A percentile compares a stretch with the other conserved stretches of the same genome.
phyloP scores from a whole-genome alignment of 2,888 invertebrate species.

The Dorcus hopei region DNA sequence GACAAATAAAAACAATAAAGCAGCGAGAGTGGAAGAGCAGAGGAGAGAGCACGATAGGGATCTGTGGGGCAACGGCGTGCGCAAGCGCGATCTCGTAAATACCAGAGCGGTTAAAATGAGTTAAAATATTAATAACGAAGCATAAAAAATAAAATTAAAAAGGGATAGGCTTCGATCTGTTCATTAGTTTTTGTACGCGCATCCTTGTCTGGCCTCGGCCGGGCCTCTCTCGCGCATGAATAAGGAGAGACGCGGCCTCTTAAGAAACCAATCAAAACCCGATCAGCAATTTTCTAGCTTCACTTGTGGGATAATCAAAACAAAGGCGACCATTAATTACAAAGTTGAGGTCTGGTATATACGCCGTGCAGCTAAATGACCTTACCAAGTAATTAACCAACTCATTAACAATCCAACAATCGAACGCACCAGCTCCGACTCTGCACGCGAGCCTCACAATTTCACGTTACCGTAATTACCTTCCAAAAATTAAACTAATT shows the following conservation, averaged over 20 bases:
- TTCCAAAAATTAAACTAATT: too few relatives aligned
- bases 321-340: conserved; percentile 48
- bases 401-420: conserved; percentile 39
- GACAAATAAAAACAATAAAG: conserved; percentile 25
- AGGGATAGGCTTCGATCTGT: conserved; percentile 40
- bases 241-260: conserved; percentile 28
- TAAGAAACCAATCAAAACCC: conserved; percentile 45
- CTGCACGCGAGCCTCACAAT: conserved; percentile 12
- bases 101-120: conserved; percentile 31
- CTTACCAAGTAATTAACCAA: conserved; percentile 44
- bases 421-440: conserved; percentile 24
- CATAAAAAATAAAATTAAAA: conserved; percentile 40
- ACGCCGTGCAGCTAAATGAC: conserved; percentile 31
- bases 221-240: conserved; percentile 11
- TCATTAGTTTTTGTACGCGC: conserved; percentile 39
- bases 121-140: conserved; percentile 42
- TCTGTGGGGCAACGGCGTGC: neutral
- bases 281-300: conserved; percentile 47
- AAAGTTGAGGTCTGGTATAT: conserved; percentile 38
- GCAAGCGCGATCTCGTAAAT: neutral
- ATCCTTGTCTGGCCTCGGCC: conserved; percentile 20
- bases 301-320: conserved; percentile 47
- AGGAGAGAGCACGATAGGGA: conserved; percentile 4
- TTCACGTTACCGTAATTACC: too few relatives aligned
- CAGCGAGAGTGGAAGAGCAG: conserved; percentile 12